Evolutionary conservation across 2,888 invertebrate species (phyloP), one percentile per base, ranked within the genome.

Genomic region (Desoria tigrina): DNA sequence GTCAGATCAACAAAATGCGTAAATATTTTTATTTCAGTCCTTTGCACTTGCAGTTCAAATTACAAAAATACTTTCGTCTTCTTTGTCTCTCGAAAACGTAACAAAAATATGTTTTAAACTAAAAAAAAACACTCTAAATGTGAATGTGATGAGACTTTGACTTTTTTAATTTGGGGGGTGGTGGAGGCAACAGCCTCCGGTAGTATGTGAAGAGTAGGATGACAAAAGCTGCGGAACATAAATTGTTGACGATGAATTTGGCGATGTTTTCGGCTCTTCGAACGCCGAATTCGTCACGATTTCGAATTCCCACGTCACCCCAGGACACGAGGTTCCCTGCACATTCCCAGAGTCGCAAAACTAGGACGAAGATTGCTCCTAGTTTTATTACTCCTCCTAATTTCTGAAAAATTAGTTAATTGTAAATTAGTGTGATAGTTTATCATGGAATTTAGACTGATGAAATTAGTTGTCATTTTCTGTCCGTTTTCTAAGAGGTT

Each of bases 331-430:
- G 42, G 14, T 61, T 57, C 1, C 58, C 62, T n/a, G 62, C 66
- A 45, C 66, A 66, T 59, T 62, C 66, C 62, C 62, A 62, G 1
- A 62, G 27, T 23, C 66, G 24, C 26, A 62, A 42, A 1, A 62
- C 66, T 9, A 62, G 62, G 16, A 66, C 66, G 54, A 66, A 66
- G 16, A 66, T 62, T 21, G 66, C 61, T 23, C 62, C 66, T 6
- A 66, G 45, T 54, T 66, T 66, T 24, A 66, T 62, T 24, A 62
- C 62, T 23, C 66, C 66, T 21, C 61, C 37, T 16, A 62, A 61
- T 66, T 66, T 66, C 66, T 66, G 28, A n/a, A 23, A 26, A n/a
- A n/a, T n/a, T n/a, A n/a, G n/a, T n/a, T n/a, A n/a, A 64, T n/a
- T 23, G 18, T 18, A 14, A 28, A 24, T 14, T 16, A 27, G 18